Percentiles rank a stretch among this genome's conserved stretches.
phyloP scores from a whole-genome alignment of 2,113 vertebrate genomes.

The Mormyrus iriodes region DNA sequence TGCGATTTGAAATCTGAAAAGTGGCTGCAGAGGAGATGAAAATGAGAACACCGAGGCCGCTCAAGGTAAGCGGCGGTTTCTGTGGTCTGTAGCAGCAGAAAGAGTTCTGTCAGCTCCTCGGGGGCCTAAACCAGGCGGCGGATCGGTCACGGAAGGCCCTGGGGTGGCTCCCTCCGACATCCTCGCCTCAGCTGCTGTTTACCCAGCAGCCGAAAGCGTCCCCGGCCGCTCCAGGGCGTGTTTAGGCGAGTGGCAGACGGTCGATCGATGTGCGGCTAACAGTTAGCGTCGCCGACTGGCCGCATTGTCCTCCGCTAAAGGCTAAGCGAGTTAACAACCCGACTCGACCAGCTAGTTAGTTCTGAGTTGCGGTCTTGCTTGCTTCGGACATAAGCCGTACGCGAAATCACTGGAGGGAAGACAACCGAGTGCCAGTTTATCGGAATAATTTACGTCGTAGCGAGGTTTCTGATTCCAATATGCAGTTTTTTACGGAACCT shows the following conservation, averaged over 20 bases:
- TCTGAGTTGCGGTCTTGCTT: background rate
- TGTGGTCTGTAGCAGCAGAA: background rate
- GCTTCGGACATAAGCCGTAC: background rate
- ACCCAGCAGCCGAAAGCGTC: background rate
- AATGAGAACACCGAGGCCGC: slow-evolving; percentile 48
- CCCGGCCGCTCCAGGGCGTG: background rate
- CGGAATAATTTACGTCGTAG: background rate
- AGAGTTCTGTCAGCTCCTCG: slow-evolving; percentile 21
- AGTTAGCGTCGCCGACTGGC: background rate
- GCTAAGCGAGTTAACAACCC: background rate
- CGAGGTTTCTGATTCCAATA: background rate
- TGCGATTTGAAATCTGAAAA: background rate
- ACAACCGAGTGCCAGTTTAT: background rate
- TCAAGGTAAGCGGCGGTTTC: slow-evolving; percentile 53
- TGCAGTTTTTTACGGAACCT: background rate
- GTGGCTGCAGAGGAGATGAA: slow-evolving; percentile 43
- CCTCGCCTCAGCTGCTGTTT: background rate
- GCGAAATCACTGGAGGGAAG: background rate
- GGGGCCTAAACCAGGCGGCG: background rate
- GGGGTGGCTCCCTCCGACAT: background rate
- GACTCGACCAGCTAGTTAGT: background rate
- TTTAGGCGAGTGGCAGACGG: background rate
- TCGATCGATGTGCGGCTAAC: background rate
- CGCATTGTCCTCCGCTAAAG: background rate
- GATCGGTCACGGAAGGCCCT: background rate